Evolutionary conservation across 2,797 vertebrate genomes (phyloP), one percentile per base, ranked within the genome.

Genomic region (Hoplostethus atlanticus): DNA sequence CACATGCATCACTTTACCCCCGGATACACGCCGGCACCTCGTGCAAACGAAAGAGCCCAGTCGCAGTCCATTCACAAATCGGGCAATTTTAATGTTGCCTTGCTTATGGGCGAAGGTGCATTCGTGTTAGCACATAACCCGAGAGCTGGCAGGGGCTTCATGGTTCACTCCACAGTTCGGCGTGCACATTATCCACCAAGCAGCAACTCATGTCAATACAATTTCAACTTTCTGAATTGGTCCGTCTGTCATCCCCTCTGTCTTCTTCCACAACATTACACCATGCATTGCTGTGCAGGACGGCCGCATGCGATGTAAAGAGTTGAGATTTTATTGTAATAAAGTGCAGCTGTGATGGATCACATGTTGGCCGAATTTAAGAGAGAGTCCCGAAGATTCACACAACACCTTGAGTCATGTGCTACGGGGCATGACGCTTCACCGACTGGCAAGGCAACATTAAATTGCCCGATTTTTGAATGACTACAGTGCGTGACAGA

Each of bases 341-440:
- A n/a, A 28, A 9, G 50, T 3, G 0, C 2, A n/a, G 16, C 6
- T 25, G 21, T n/a, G 25, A 10, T 47, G 11, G 5, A 3, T 7
- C 13, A 5, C 11, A 50, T 30, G 9, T 5, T 0, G 0, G 64
- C 79, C 76, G 79, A 73, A 58, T 38, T 16, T 1, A 25, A 40
- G 0, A 0, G 0, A 15, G 54, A 9, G 0, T 0, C n/a, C 0
- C 17, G 0, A 30, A 2, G 16, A 54, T 21, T 16, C 5, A 12
- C 6, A 31, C 0, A 1, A 16, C 5, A 4, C 2, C 3, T 3
- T 0, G 28, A 2, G 6, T 17, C 10, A 1, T 17, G 1, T 2
- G 6, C 0, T 16, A 6, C 8, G 6, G 3, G 5, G 17, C 2
- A 0, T 5, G 1, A 7, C 9, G 6, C 0, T n/a, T 2, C 21